Evolutionary conservation across 2,113 vertebrate species (phyloP), one percentile per base, ranked within the genome.

Genomic region (Anas platyrhynchos): DNA sequence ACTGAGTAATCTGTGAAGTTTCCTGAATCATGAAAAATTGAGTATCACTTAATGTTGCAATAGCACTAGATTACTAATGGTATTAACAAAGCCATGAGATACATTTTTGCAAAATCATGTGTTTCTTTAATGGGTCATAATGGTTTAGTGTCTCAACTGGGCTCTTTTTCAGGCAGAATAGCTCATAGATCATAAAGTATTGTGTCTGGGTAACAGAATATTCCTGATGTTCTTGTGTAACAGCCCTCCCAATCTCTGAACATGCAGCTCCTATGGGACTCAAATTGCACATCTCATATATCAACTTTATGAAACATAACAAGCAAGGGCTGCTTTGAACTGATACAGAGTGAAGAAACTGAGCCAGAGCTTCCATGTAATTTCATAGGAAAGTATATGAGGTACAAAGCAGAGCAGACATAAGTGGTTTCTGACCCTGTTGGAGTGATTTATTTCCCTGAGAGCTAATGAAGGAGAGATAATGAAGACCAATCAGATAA

Each of bases 211-310:
- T 85, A 72, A 83, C 43, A 67, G 58, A 68, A 32, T n/a, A 43
- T 63, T 84, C 78, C 54, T 67, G 56, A 43, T 27, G 20, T 14
- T 36, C 29, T 54, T 32, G 22, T 71, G 38, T 15, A 56, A 31
- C 12, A 90, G 26, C n/a, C 43, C 23, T 54, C 34, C 22, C 36
- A 52, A 20, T 25, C 56, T 86, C 77, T 44, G 32, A 80, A 71
- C 71, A 68, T 26, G 22, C 54, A 69, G n/a, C 46, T 86, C 11
- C 32, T 61, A 3, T 43, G 77, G 29, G 8, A 55, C 34, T 56
- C 1, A 0, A 27, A 43, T 78, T 62, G 34, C 83, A 44, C 5
- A 0, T 67, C 65, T 62, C 16, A 1, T 22, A 8, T 44, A n/a
- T 48, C 50, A n/a, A 31, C 1, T 0, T 56, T 31, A 32, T 26